Conservation (phyloP, 2,113 vertebrate genomes). For the Laticauda colubrina region DNA sequence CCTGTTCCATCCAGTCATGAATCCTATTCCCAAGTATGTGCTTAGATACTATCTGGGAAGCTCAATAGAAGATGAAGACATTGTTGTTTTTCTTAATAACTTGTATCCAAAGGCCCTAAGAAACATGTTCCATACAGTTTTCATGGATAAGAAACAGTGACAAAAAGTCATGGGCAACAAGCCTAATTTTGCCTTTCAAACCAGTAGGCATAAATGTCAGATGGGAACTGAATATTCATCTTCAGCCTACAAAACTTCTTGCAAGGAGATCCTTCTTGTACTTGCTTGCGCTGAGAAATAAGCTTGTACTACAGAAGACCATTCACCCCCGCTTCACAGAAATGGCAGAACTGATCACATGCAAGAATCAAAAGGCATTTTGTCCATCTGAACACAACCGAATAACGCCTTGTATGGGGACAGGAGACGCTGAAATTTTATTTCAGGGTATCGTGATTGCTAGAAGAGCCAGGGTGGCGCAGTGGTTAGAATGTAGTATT, state of each 20-base stretch:
- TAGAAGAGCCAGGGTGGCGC: not conserved
- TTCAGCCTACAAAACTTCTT: not conserved
- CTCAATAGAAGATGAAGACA: not conserved
- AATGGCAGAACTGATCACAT: not conserved
- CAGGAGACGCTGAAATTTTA: not conserved
- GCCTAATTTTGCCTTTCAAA: not conserved
- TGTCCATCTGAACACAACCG: not conserved
- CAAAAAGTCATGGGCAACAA: not conserved
- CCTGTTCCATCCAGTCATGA: not conserved
- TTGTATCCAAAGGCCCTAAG: not conserved
- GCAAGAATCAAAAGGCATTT: not conserved
- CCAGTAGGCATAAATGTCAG: not conserved
- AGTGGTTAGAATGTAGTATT: not conserved
- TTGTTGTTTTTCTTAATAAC: not conserved
- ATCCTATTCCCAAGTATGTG: not conserved
- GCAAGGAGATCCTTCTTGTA: not conserved
- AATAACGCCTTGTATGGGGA: not conserved
- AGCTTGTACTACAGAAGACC: not conserved
- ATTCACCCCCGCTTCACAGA: not conserved
- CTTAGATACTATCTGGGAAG: not conserved
- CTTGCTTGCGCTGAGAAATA: not conserved
- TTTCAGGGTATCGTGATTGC: not conserved
- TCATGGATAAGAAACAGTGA: not conserved
- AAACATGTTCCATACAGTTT: not conserved
- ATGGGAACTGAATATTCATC: not conserved